Base-by-base conservation (phyloP, 1,140 invertebrate species). In the Drosophila quadrilineata region DNA sequence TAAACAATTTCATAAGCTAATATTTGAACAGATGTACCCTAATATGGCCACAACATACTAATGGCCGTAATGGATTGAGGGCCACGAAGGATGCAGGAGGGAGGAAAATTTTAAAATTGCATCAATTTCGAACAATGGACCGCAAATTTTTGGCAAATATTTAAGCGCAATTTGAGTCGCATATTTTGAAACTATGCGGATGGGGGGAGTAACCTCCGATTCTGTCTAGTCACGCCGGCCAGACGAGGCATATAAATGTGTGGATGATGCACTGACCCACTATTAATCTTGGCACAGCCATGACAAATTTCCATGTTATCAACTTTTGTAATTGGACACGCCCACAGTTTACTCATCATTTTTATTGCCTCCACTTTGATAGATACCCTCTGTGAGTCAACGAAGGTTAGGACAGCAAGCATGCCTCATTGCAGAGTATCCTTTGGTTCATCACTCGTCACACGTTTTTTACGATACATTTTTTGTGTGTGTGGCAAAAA, bases 1-100 rank as follows among this genome's bases (percentile, higher is more conserved):
- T 84, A 85, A 84, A 84, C 70, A 85, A 82, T 73, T 82, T 66
- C 41, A 84, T 77, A 73, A 82, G 79, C 73, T 64, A 84, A 84
- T 84, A 84, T 84, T 84, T 84, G 77, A 70, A 76, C 77, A 84
- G 77, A 84, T 84, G 77, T 82, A 56, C 52, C 41, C 10, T 35
- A 21, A 36, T 22, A 31, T 48, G 29, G 52, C 5, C 40, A 46
- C 9, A 17, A 5, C 24, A 28, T 46, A 17, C 33, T 38, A 69
- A 56, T 57, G 60, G 59, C 45, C 26, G 36, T 43, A 54, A 8
- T 8, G 4, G 3, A n/a, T n/a, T n/a, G n/a, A n/a, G n/a, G 22
- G 22, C 16, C 19, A 22, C 16, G n/a, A 1, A n/a, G 8, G 22
- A 8, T 21, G 38, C 12, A 14, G 19, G 6, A 9, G 9, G 19